These are phyloP conservation scores for Vollenhovia emeryi DNA, from an alignment of 1,140 invertebrate species.

Conservation along the genomic window DNA sequence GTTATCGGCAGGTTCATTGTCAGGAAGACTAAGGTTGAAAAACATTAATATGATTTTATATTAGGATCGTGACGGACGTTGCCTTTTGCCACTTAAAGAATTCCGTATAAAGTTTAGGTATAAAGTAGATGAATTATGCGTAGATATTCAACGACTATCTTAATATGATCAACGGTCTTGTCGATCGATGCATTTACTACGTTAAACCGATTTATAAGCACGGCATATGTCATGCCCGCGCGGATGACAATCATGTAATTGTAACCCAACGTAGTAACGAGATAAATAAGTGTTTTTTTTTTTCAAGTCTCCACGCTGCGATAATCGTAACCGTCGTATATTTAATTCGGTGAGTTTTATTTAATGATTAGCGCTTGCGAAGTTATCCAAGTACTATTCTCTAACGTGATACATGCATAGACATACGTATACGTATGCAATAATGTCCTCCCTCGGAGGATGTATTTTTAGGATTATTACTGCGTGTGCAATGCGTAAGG, in stretches of 20 bases:
- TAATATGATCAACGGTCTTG: neutral
- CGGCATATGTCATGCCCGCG: neutral
- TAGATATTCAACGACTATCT: neutral
- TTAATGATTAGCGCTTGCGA: slow-evolving; percentile 53
- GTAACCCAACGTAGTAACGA: slow-evolving; percentile 10
- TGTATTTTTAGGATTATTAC: slow-evolving; percentile 34
- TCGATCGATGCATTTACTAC: neutral
- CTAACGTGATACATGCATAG: slow-evolving; percentile 28
- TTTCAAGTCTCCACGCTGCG: slow-evolving; percentile 12
- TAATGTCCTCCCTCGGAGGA: neutral
- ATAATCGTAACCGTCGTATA: slow-evolving; percentile 40
- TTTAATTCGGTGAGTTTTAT: slow-evolving; percentile 48
- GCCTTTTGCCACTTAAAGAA: neutral
- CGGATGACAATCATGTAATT: slow-evolving; percentile 18
- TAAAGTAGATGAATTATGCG: neutral
- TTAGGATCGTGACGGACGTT: neutral
- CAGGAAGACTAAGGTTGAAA: neutral
- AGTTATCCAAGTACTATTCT: slow-evolving; percentile 31
- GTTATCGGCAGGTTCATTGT: neutral
- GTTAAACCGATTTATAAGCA: slow-evolving; percentile 3
- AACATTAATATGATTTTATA: neutral
- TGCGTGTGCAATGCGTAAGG: slow-evolving; percentile 29
- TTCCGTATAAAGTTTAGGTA: neutral
- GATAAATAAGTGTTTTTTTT: neutral
- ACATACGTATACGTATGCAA: neutral